Evolutionary conservation across 2,113 vertebrate species (phyloP), one percentile per base, ranked within the genome.

Genomic region (Ophthalmotilapia sp.): DNA sequence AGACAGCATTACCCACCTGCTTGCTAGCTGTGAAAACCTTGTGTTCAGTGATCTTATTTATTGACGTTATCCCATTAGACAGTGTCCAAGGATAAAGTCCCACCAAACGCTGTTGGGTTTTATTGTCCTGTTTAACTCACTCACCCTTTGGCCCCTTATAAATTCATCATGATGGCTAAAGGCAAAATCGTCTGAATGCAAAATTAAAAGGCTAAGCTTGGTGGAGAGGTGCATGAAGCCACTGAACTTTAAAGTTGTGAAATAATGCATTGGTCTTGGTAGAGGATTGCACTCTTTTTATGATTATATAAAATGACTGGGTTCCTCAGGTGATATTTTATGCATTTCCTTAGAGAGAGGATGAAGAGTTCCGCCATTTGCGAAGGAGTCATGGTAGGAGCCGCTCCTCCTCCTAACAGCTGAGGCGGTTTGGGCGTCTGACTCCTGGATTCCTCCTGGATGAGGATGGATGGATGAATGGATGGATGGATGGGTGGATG

Each of bases 381-480:
- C 0, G 4, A 65, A 13, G 33, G 60, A 68, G 33, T 65, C 60
- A 12, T 12, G 5, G 5, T 36, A 62, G 56, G 31, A 65, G 10
- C 31, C 3, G 2, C 60, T 65, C 31, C 60, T n/a, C 17, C 60
- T 65, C 60, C 31, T n/a, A 7, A 65, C 33, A 65, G 10, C 60
- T 5, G 10, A 65, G 60, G 4, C 5, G 1, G 60, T 65, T 65
- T 65, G 60, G 31, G 17, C 4, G 0, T 38, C 60, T 38, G 17
- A 65, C 19, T 65, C 17, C 33, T 65, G 60, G 60, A 65, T 65
- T 36, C 31, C 31, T 62, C 17, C 58, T 65, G 29, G 2, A 31
- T 58, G 14, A 29, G n/a, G 0, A 23, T 23, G 53, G 0, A 3
- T 6, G 9, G 1, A 3, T 54, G 19, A 0, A 31, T 31, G 31